These are phyloP conservation scores for Monoplex corrugatus DNA, from an alignment of 2,888 invertebrate species.

Conservation along the genomic window DNA sequence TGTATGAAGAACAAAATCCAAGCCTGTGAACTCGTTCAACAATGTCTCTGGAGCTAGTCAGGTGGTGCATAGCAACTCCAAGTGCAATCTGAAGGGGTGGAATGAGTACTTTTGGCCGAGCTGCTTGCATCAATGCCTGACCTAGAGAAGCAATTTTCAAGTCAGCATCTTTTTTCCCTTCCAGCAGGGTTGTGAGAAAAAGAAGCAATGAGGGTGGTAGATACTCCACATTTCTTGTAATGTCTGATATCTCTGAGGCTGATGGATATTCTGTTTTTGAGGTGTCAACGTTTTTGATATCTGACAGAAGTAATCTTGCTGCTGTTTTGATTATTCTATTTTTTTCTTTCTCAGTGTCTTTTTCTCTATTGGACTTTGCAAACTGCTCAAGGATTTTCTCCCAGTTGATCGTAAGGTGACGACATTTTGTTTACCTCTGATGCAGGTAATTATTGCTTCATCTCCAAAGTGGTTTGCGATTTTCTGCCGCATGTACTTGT, in stretches of 20 bases:
- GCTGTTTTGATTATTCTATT: background rate
- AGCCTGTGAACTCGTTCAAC: constrained; percentile 19
- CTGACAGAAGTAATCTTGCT: background rate
- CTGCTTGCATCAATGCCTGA: constrained; percentile 41
- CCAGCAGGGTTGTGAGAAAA: constrained; percentile 9
- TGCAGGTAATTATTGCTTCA: background rate
- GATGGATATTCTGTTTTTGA: constrained; percentile 4
- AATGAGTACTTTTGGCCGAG: background rate
- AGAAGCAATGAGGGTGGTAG: background rate
- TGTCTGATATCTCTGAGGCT: background rate
- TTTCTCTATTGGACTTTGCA: background rate
- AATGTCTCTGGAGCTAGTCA: background rate
- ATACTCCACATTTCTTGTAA: background rate
- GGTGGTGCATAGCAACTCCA: constrained; percentile 21
- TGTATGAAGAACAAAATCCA: constrained; percentile 20
- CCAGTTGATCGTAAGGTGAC: background rate
- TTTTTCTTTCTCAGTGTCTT: background rate
- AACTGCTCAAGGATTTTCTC: constrained; percentile 22
- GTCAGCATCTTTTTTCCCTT: background rate
- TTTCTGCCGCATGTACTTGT: constrained; percentile 32
- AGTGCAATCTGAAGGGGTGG: constrained; percentile 37
- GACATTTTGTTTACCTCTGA: constrained; percentile 1
- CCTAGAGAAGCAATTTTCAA: constrained; percentile 11
- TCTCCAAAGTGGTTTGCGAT: background rate
- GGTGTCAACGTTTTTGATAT: constrained; percentile 14